Conservation (phyloP, 30 jellyfish, hydroid and myxozoan genomes). For the Chrysaora quinquecirrha region DNA sequence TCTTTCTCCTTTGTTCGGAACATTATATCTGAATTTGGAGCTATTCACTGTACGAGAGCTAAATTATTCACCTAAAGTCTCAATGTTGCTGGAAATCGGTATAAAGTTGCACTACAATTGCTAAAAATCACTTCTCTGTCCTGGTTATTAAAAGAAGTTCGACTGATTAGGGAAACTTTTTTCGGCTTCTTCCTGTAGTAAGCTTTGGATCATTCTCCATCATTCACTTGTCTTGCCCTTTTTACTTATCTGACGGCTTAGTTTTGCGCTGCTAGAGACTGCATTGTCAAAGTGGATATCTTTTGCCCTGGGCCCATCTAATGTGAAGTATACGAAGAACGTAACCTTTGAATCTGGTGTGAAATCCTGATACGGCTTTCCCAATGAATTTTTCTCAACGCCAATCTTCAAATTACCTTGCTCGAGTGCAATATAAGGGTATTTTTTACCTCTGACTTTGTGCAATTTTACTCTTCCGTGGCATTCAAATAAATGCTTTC, state of each 20-base stretch:
- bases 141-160: no score
- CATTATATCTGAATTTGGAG: no score
- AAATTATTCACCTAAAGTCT: no score
- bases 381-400: slow-evolving; percentile 3
- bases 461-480: background rate
- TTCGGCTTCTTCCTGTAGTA: no score
- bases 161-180: no score
- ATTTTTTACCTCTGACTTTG: background rate
- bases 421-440: slow-evolving; percentile 9
- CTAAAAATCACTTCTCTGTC: no score
- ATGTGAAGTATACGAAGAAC: slow-evolving; percentile 16
- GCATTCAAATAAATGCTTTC: background rate
- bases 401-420: background rate
- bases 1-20: no score
- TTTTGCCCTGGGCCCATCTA: slow-evolving; percentile 17
- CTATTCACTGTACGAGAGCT: no score
- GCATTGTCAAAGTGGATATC: background rate
- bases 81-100: no score
- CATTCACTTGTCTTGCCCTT: background rate
- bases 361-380: slow-evolving; percentile 10
- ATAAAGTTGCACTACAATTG: no score
- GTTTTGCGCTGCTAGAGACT: background rate
- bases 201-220: no score
- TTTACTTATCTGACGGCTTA: background rate
- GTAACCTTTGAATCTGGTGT: slow-evolving; percentile 8